A percentile compares a stretch with the other conserved stretches of the same genome.
Conservation (phyloP, 2,113 vertebrate species). For the Hydrolagus affinis region DNA sequence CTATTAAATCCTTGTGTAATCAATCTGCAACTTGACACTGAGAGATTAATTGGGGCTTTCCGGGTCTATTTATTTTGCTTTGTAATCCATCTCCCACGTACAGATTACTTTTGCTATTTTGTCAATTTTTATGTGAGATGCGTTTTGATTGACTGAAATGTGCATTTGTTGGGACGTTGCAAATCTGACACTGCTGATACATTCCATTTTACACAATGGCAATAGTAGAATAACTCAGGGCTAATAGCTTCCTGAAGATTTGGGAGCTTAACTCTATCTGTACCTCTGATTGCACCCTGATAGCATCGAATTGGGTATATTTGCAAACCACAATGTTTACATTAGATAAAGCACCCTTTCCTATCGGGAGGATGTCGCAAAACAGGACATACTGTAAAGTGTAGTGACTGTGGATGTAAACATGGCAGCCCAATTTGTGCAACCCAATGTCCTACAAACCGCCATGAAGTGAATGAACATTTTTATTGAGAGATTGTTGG, state of each 20-base stretch:
- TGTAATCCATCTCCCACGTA: constrained; percentile 47
- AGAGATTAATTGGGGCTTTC: constrained; percentile 52
- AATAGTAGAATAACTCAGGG: constrained; percentile 28
- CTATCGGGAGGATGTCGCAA: no score
- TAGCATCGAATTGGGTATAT: constrained; percentile 17
- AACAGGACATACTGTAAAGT: no score
- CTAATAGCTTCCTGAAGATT: constrained; percentile 20
- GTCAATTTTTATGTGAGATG: constrained; percentile 51
- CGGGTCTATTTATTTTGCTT: constrained; percentile 48
- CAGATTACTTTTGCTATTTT: constrained; percentile 45
- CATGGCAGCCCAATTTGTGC: no score
- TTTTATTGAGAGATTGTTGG: no score
- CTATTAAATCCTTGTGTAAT: constrained; percentile 51
- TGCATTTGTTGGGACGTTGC: constrained; percentile 11
- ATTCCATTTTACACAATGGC: constrained; percentile 19
- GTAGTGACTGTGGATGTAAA: no score
- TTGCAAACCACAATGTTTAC: neutral
- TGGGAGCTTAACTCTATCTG: neutral
- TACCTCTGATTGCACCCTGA: constrained; percentile 15
- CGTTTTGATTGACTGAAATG: constrained; percentile 37
- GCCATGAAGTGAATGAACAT: no score
- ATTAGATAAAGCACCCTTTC: no score
- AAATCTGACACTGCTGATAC: constrained; percentile 19
- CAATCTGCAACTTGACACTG: constrained; percentile 50
- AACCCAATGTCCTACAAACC: no score